A percentile compares a stretch with the other conserved stretches of the same genome.
Conservation (phyloP, 2,113 vertebrate species). For the Varanus komodoensis region DNA sequence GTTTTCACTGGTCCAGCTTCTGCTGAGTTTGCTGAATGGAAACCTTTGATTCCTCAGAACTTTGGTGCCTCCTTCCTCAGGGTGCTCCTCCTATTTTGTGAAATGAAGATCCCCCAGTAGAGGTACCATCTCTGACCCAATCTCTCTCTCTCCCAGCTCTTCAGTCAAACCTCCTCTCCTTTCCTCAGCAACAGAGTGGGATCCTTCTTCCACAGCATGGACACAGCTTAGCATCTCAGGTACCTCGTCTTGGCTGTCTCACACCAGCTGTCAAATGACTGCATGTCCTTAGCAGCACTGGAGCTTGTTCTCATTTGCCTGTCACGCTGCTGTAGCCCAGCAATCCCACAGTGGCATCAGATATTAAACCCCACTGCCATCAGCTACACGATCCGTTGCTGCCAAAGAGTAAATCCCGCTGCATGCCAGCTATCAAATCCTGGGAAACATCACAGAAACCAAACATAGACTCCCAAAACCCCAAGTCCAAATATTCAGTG, state of each 20-base stretch:
- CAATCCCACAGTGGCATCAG: background rate
- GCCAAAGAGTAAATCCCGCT: background rate
- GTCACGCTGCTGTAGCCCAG: background rate
- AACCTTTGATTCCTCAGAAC: background rate
- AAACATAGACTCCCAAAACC: background rate
- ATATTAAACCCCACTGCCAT: background rate
- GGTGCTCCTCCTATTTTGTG: background rate
- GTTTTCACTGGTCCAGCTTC: background rate
- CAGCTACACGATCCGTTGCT: background rate
- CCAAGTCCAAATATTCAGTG: background rate
- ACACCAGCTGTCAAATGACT: background rate
- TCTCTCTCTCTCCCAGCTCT: slow-evolving; percentile 75
- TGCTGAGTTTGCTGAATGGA: background rate
- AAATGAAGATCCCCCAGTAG: background rate
- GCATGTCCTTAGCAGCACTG: background rate
- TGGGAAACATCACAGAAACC: background rate
- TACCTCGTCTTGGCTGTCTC: slow-evolving; percentile 50
- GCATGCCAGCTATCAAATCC: background rate
- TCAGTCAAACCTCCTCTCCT: slow-evolving; percentile 92
- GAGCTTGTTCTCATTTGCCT: too few species aligned
- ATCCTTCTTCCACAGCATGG: slow-evolving; percentile 93
- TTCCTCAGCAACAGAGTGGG: slow-evolving; percentile 87
- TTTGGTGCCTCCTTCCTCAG: background rate
- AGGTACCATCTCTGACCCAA: background rate
- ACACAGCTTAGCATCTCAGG: slow-evolving; percentile 91